A percentile compares a stretch with the other conserved stretches of the same genome.
Conservation (phyloP, 2,888 invertebrate genomes). For the Corbicula japonica region DNA sequence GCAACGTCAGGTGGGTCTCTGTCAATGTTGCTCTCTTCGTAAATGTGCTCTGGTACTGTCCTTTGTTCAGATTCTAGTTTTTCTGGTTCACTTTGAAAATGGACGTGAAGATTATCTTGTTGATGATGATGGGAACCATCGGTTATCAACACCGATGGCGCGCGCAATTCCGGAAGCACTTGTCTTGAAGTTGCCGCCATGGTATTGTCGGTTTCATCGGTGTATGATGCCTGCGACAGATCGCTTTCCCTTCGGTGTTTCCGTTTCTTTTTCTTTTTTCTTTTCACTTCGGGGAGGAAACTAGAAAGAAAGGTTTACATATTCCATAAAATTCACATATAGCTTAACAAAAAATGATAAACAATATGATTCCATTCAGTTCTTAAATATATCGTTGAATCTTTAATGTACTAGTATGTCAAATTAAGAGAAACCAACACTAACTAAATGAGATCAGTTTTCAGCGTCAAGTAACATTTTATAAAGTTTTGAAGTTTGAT, state of each 20-base stretch:
- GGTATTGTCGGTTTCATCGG: conserved; percentile 12
- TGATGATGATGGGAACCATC: conserved; percentile 36
- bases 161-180: conserved; percentile 53
- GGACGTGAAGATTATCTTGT: conserved; percentile 45
- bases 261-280: conserved; percentile 50
- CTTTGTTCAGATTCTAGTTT: no score
- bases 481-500: no score
- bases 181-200: conserved; percentile 3
- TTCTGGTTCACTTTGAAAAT: no score
- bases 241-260: neutral
- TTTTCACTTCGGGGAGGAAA: conserved; percentile 28
- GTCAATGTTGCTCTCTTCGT: no score
- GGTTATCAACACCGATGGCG: conserved; percentile 12
- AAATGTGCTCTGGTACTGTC: no score
- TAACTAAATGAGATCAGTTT: no score
- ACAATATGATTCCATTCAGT: no score
- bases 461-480: no score
- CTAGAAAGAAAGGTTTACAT: conserved; percentile 8
- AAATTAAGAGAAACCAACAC: no score
- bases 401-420: no score
- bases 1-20: no score
- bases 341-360: neutral
- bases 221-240: neutral
- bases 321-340: neutral
- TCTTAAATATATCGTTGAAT: no score